Base-by-base conservation (phyloP, 2,888 invertebrate species). In the Pandemis cinnamomeana region DNA sequence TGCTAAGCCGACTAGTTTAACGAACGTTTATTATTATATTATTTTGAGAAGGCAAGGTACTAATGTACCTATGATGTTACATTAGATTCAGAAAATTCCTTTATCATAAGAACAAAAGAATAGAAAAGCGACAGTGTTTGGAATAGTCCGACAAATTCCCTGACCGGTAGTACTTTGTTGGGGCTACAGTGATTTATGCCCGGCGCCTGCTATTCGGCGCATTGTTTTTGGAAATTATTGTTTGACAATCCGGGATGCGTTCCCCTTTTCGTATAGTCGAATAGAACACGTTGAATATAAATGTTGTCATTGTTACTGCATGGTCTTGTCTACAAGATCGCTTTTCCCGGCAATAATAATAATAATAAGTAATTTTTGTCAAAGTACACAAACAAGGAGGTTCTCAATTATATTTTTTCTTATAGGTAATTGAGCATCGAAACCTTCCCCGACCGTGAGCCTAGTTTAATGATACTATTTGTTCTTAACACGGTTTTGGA, bases 141-240 rank as follows among this genome's bases (percentile, higher is more conserved):
- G 62, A 63, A 63, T 63, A 63, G 62, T 20, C 62, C 62, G 62
- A 63, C 68, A 60, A 69, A 69, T 69, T 46, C 58, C 60, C 20
- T 69, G 68, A 60, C 55, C 58, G 58, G 55, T 69, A 20, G 58
- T 58, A 58, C 68, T 69, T 69, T 44, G 68, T 69, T 41, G 42
- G 62, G 62, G 55, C 68, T 46, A 15, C 55, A 27, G 68, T 69
- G 68, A 69, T 69, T 69, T 69, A 69, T 58, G 42, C 62, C 27
- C 55, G 68, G 68, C 58, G 44, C 68, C 68, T 66, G 68, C 68
- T 69, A 69, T 69, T 69, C 58, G 68, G 68, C 42, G 58, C 58
- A 60, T 69, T 69, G 68, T 69, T 69, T 58, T 69, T 69, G 68
- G 27, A 58, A 69, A 58, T 69, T 69, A 58, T 69, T 63, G 62